phyloP scores from a whole-genome alignment of 2,888 invertebrate species.

The Pemphredon lugubris region DNA sequence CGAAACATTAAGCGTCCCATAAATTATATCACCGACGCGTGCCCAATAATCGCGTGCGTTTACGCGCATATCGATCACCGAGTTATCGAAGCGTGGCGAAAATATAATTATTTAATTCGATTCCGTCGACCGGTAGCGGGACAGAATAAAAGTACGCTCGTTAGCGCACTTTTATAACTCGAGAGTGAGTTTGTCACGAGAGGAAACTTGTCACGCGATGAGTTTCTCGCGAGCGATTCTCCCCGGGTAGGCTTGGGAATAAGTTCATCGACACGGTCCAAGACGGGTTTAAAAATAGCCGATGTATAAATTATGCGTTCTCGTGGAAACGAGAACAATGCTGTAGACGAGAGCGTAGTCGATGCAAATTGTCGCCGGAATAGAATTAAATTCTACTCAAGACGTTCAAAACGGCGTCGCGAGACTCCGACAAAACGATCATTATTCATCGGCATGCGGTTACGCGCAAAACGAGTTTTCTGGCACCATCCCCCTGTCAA shows the following conservation, averaged over 20 bases:
- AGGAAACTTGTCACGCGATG: slow-evolving; percentile 36
- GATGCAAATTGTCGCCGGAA: slow-evolving; percentile 50
- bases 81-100: neutral
- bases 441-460: slow-evolving; percentile 41
- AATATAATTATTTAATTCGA: slow-evolving; percentile 3
- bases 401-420: slow-evolving; percentile 48
- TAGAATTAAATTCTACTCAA: slow-evolving; percentile 50
- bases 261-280: slow-evolving; percentile 58
- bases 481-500: neutral
- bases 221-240: slow-evolving; percentile 42
- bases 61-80: neutral
- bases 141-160: slow-evolving; percentile 7
- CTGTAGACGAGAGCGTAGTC: slow-evolving; percentile 44
- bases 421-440: slow-evolving; percentile 45
- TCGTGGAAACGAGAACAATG: slow-evolving; percentile 53
- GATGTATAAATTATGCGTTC: slow-evolving; percentile 57
- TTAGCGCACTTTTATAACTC: slow-evolving; percentile 21
- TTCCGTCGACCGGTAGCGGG: neutral
- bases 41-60: neutral
- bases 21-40: too few species aligned
- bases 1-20: too few species aligned
- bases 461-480: neutral
- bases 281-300: slow-evolving; percentile 57
- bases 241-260: slow-evolving; percentile 43
- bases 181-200: slow-evolving; percentile 18